phyloP scores from a whole-genome alignment of 30 jellyfish, hydroid and myxozoan species.

The Aurelia sp. region DNA sequence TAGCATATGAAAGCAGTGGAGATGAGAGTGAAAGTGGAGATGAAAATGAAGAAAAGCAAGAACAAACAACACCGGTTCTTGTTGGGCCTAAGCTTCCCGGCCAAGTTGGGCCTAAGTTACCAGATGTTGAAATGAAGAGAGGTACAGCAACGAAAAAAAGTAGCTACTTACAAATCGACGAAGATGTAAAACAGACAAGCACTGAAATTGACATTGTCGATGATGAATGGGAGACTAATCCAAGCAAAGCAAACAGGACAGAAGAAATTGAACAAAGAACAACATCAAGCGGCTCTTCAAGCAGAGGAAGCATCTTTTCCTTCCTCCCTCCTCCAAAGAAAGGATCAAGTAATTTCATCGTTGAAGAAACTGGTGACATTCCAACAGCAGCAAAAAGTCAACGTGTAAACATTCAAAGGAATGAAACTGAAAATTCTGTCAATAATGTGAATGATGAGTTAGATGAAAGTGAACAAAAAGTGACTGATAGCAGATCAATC shows the following conservation, averaged over 20 bases:
- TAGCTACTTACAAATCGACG: not conserved
- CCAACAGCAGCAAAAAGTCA: not conserved
- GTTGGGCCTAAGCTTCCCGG: constrained; percentile 38
- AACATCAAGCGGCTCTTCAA: too few species aligned
- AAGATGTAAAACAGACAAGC: not conserved
- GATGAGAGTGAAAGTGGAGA: constrained; percentile 60
- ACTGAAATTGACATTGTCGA: constrained; percentile 10
- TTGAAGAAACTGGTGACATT: constrained; percentile 15
- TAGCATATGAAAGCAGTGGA: constrained; percentile 76
- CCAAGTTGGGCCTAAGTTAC: too few species aligned
- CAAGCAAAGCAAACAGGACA: not conserved
- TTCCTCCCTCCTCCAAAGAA: constrained; percentile 64
- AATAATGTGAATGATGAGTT: not conserved
- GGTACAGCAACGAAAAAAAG: not conserved
- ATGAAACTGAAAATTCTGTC: not conserved
- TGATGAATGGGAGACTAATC: constrained; percentile 12
- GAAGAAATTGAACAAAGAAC: not conserved
- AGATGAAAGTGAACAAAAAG: not conserved
- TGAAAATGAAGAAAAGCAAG: constrained; percentile 1
- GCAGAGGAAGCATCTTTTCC: constrained; percentile 40
- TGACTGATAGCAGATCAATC: not conserved
- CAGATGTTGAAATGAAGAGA: too few species aligned
- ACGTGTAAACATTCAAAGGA: not conserved
- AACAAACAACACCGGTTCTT: not conserved
- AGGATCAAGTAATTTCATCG: not conserved